These are phyloP conservation scores for Caenorhabditis brenneri DNA, from an alignment of 1,140 invertebrate species.

Conservation along the genomic window DNA sequence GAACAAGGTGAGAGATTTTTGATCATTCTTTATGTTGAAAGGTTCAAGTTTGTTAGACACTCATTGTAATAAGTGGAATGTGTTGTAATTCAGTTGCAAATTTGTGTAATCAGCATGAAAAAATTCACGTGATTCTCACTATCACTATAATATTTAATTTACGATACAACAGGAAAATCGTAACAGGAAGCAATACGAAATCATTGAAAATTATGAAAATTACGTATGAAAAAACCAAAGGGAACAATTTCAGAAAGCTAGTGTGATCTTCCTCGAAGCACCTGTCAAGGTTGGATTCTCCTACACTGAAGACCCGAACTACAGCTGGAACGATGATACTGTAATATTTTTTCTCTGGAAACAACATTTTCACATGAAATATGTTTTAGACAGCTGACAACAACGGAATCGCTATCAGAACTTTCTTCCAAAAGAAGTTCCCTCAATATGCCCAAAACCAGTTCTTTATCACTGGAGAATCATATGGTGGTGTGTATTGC, in stretches of 20 bases:
- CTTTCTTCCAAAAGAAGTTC: constrained; percentile 74
- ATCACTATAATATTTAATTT: no score
- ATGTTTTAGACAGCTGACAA: constrained; percentile 68
- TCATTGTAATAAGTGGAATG: no score
- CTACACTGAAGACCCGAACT: constrained; percentile 45
- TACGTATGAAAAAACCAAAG: no score
- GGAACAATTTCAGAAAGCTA: constrained; percentile 8
- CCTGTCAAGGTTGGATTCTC: constrained; percentile 52
- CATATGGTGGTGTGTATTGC: constrained; percentile 72
- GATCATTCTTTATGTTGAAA: background rate
- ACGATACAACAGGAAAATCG: no score
- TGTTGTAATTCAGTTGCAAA: no score
- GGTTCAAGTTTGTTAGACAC: no score
- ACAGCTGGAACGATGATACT: constrained; percentile 47
- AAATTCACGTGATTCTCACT: no score
- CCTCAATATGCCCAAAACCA: constrained; percentile 73
- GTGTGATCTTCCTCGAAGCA: constrained; percentile 51
- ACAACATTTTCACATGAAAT: background rate
- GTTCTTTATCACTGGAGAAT: constrained; percentile 74
- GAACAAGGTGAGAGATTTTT: constrained; percentile 69
- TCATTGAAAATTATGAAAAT: no score
- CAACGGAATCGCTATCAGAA: constrained; percentile 73
- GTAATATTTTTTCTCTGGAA: background rate
- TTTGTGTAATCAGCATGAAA: no score
- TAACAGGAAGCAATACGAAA: no score